These are phyloP conservation scores for Scaeva pyrastri DNA, from an alignment of 2,888 invertebrate genomes.

Conservation along the genomic window DNA sequence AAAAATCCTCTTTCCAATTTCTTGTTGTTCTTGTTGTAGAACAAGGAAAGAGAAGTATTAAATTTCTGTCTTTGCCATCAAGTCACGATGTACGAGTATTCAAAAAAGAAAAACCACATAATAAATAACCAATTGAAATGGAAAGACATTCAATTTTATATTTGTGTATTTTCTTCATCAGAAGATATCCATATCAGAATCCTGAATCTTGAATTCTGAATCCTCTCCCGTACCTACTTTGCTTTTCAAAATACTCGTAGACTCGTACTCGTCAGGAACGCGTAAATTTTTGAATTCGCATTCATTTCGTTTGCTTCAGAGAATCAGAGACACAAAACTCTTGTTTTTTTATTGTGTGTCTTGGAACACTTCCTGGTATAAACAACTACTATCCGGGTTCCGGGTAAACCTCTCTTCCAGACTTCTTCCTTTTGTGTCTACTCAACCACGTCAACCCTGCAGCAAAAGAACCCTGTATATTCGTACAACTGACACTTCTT, in stretches of 20 bases:
- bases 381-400: constrained; percentile 48
- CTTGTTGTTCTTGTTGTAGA: neutral
- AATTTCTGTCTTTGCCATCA: constrained; percentile 18
- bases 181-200: constrained; percentile 41
- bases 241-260: neutral
- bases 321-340: constrained; percentile 9
- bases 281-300: neutral
- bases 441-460: constrained; percentile 10
- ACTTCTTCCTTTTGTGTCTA: constrained; percentile 18
- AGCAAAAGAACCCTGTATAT: neutral
- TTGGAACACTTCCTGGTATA: constrained; percentile 15
- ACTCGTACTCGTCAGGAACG: too few relatives aligned
- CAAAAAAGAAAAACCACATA: constrained; percentile 48
- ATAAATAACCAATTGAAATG: constrained; percentile 66
- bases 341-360: constrained; percentile 24
- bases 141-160: constrained; percentile 67
- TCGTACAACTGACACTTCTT: neutral
- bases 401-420: constrained; percentile 58
- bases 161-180: too few relatives aligned
- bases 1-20: constrained; percentile 13
- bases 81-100: constrained; percentile 18
- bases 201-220: neutral
- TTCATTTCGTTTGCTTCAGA: neutral
- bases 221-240: too few relatives aligned
- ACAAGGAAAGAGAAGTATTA: too few relatives aligned